A percentile compares a stretch with the other conserved stretches of the same genome.
Evolutionary conservation across 2,888 invertebrate species (phyloP).

Genomic region (Cremastinae sp.): DNA sequence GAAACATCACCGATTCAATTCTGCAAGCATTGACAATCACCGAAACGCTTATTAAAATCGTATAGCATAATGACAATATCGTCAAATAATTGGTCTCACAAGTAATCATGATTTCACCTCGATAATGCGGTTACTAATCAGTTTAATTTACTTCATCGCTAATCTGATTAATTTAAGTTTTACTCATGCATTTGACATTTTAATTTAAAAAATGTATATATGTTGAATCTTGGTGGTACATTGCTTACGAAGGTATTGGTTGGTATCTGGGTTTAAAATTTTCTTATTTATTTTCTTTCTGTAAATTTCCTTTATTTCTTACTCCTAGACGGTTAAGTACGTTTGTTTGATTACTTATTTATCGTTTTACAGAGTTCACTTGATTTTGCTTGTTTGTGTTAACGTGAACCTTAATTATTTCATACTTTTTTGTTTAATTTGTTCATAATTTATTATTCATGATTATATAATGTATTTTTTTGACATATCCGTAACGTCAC

Average conservation of each 20-base stretch:
- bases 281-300: constrained; percentile 62
- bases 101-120: constrained; percentile 31
- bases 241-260: constrained; percentile 75
- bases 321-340: constrained; percentile 66
- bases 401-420: constrained; percentile 56
- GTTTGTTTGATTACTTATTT: constrained; percentile 60
- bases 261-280: constrained; percentile 76
- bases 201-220: constrained; percentile 18
- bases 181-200: neutral
- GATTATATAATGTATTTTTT: constrained; percentile 20
- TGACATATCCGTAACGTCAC: constrained; percentile 56
- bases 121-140: constrained; percentile 18
- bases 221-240: constrained; percentile 71
- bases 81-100: constrained; percentile 30
- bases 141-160: neutral
- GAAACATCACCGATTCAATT: neutral
- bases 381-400: constrained; percentile 77
- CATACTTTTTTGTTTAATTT: constrained; percentile 41
- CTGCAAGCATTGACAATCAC: constrained; percentile 21
- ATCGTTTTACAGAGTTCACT: constrained; percentile 71
- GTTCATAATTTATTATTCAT: constrained; percentile 37
- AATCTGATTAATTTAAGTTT: too few relatives aligned
- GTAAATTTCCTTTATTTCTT: constrained; percentile 51
- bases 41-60: constrained; percentile 46
- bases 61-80: constrained; percentile 23